Evolutionary conservation across 2,888 invertebrate species (phyloP), one percentile per base, ranked within the genome.

Genomic region (Brachyptera risi): DNA sequence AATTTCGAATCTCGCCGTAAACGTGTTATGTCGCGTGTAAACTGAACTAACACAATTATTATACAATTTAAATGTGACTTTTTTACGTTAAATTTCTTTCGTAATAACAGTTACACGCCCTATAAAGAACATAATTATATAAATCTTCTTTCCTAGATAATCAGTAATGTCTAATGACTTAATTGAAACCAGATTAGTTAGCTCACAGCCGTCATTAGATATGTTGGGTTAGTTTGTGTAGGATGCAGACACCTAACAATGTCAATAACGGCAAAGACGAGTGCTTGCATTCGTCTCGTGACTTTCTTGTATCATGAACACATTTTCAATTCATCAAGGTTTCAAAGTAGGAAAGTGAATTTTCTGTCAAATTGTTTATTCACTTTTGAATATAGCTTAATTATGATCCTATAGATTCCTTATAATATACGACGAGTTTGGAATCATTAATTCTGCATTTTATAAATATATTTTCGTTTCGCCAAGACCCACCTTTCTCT

Each of bases 21-120:
- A 31, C 31, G 5, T 31, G 31, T 31, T 31, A 5, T 11, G 11
- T 5, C 11, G 7, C 31, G 37, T 35, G 54, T 17, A 35, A 23
- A 35, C 31, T 31, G 37, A 54, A 37, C 54, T 31, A 54, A 37
- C 54, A 7, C 54, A 54, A 54, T 54, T 54, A 54, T 54, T 54
- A 54, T 54, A 37, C 54, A 54, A 54, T 35, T 37, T 37, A 1
- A 35, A 24, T n/a, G 24, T 31, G 31, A 44, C 13, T 44, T 44
- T 44, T 44, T 44, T 19, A 44, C 17, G 9, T 21, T 3, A 3
- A 44, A 17, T 44, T 44, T 44, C 44, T n/a, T 19, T 44, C 17
- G 21, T 44, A 44, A 44, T 44, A 1, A 54, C 23, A 51, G 35
- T 35, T 54, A 37, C 54, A 54, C 54, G 54, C 54, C 35, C 35